These are phyloP conservation scores for Haliclystus octoradiatus DNA, from an alignment of 30 jellyfish, hydroid and myxozoan species.

Conservation along the genomic window DNA sequence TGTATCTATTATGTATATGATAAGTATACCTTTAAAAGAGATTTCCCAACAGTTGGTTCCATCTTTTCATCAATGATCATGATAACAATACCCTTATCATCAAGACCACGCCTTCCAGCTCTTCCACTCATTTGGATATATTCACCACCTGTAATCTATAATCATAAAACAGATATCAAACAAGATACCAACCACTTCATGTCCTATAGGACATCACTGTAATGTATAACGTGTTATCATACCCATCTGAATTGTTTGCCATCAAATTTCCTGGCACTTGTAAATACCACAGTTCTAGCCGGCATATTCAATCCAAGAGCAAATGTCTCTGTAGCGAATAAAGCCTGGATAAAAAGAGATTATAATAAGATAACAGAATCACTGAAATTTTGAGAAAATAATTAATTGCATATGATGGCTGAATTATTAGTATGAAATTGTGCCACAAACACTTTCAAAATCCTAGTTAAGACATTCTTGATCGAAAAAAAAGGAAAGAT, in stretches of 20 bases:
- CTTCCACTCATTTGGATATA: conserved; percentile 99
- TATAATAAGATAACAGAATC: too few relatives aligned
- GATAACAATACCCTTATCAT: conserved; percentile 91
- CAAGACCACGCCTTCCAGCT: conserved; percentile 99
- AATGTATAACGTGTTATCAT: neutral
- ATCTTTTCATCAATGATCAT: conserved; percentile 82
- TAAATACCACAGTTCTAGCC: conserved; percentile 98
- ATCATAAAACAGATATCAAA: neutral
- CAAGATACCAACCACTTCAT: too few relatives aligned
- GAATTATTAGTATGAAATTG: too few relatives aligned
- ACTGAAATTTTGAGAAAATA: too few relatives aligned
- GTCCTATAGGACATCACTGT: neutral
- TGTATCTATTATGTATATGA: too few relatives aligned
- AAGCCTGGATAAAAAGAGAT: conserved; percentile 70
- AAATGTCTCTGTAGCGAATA: conserved; percentile 98
- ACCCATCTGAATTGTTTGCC: conserved; percentile 95
- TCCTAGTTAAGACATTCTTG: too few relatives aligned
- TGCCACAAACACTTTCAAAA: too few relatives aligned
- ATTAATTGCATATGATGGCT: too few relatives aligned
- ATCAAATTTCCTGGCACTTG: conserved; percentile 92
- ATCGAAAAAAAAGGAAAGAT: too few relatives aligned
- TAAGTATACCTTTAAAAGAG: conserved; percentile 67
- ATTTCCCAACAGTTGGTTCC: conserved; percentile 93
- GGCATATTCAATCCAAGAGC: conserved; percentile 99
- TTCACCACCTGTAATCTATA: conserved; percentile 94